These are phyloP conservation scores for Tychaedon coryphoeus DNA, from an alignment of 2,113 vertebrate genomes.

Conservation along the genomic window DNA sequence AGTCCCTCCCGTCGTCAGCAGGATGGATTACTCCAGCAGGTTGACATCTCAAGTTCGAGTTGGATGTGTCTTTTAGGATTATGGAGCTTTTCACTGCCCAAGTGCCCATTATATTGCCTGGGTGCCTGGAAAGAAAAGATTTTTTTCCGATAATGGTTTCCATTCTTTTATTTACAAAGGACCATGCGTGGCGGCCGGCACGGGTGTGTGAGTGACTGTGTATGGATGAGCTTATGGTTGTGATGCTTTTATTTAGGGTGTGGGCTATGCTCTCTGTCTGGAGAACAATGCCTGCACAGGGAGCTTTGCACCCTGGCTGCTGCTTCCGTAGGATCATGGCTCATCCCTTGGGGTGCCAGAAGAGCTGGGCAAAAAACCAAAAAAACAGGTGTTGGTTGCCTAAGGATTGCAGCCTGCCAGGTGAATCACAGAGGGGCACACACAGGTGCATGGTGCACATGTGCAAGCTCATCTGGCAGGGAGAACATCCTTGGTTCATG, in stretches of 20 bases:
- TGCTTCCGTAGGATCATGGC: not conserved
- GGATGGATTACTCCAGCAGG: not conserved
- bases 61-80: slow-evolving; percentile 25
- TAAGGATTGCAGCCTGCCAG: not conserved
- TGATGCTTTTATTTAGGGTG: not conserved
- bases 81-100: not conserved
- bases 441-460: accelerated
- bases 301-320: not conserved
- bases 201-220: accelerated
- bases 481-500: not conserved
- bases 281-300: accelerated
- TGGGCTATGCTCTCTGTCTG: not conserved
- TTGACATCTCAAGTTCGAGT: not conserved
- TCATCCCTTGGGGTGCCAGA: not conserved
- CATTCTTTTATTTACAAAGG: not conserved
- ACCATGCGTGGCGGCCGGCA: accelerated
- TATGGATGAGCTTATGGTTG: not conserved
- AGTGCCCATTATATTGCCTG: slow-evolving; percentile 16
- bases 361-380: not conserved
- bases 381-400: accelerated
- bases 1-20: accelerated
- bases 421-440: accelerated
- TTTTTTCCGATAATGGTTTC: not conserved
- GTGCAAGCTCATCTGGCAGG: not conserved
- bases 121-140: not conserved